A percentile compares a stretch with the other conserved stretches of the same genome.
Evolutionary conservation across 2,113 vertebrate species (phyloP).

Genomic region (Podarcis muralis): DNA sequence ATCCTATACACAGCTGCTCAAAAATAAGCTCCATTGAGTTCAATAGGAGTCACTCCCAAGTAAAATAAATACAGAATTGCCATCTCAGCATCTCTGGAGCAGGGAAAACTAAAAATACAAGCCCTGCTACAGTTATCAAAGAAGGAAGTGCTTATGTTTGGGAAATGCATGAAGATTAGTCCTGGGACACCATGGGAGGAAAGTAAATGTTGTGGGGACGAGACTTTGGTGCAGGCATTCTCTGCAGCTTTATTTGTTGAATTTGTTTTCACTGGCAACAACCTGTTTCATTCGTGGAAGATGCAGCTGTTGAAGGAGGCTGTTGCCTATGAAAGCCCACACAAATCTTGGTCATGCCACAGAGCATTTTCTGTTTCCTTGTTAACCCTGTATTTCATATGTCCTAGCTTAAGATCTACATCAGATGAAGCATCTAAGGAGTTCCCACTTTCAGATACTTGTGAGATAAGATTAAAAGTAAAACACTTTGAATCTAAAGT

Average conservation of each 20-base stretch:
- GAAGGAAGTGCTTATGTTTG: background rate
- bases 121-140: background rate
- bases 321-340: background rate
- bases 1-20: background rate
- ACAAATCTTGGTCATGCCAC: background rate
- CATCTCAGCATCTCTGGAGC: no score
- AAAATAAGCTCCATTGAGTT: background rate
- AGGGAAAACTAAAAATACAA: background rate
- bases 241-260: background rate
- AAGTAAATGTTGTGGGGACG: background rate
- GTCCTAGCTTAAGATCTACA: background rate
- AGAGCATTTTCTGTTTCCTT: background rate
- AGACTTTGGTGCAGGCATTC: background rate
- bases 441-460: conserved; percentile 45
- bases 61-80: background rate
- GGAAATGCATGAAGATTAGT: background rate
- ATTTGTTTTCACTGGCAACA: background rate
- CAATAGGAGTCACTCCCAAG: no score
- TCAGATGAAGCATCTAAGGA: conserved; percentile 35
- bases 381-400: background rate
- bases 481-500: conserved; percentile 43
- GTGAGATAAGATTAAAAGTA: conserved; percentile 49
- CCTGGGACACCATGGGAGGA: background rate
- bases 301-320: background rate
- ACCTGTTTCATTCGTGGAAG: background rate